These are phyloP conservation scores for Dryococelus australis DNA, from an alignment of 2,888 invertebrate species.

Conservation along the genomic window DNA sequence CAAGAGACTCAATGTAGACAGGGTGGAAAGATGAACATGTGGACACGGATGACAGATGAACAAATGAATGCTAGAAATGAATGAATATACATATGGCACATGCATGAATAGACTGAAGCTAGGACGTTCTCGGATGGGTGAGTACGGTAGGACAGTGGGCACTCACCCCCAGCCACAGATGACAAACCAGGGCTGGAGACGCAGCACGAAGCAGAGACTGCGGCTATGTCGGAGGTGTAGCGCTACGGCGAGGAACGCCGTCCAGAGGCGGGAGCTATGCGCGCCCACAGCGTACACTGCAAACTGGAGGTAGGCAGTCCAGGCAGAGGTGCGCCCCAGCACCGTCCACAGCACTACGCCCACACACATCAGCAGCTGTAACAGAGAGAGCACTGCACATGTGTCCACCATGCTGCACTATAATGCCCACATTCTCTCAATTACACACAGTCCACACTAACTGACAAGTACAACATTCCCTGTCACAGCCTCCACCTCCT, in stretches of 20 bases:
- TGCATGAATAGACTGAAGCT: too few species aligned
- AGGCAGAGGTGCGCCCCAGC: constrained; percentile 62
- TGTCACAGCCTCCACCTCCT: too few species aligned
- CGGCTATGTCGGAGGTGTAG: constrained; percentile 83
- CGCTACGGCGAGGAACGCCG: constrained; percentile 81
- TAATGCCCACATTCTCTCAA: not conserved
- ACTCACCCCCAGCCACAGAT: constrained; percentile 67
- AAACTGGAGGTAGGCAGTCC: constrained; percentile 78
- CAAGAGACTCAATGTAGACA: too few species aligned
- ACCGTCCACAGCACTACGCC: constrained; percentile 81
- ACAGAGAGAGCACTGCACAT: constrained; percentile 30
- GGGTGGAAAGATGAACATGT: too few species aligned
- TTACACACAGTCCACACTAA: too few species aligned
- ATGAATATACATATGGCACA: too few species aligned
- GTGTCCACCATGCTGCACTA: not conserved
- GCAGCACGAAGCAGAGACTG: constrained; percentile 82
- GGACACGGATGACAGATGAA: too few species aligned
- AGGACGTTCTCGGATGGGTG: too few species aligned
- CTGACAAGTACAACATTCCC: too few species aligned
- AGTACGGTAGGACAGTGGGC: not conserved
- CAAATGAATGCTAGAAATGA: too few species aligned
- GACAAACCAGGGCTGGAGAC: constrained; percentile 74
- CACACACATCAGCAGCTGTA: constrained; percentile 70
- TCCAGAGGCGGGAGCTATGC: constrained; percentile 85
- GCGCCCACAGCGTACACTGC: constrained; percentile 77